phyloP scores from a whole-genome alignment of 2,888 invertebrate species.

The Melinopterus prodromus region DNA sequence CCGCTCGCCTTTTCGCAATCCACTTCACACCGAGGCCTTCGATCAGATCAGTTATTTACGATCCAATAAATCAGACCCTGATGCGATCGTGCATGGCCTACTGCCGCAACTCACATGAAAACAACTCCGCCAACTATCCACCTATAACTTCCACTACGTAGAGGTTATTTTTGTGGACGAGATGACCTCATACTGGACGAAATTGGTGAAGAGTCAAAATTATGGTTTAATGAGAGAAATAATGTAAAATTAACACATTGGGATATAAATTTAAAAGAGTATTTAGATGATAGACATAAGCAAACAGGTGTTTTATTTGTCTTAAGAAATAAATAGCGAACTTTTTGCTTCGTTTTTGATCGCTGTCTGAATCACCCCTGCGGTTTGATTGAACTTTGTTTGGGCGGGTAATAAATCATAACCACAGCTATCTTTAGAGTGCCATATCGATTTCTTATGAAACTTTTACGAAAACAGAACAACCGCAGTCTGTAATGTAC shows the following conservation, averaged over 20 bases:
- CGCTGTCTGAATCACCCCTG: background rate
- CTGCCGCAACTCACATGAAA: background rate
- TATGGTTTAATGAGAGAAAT: no score
- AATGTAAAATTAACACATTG: no score
- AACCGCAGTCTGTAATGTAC: background rate
- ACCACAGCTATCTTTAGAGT: background rate
- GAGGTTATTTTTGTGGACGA: background rate
- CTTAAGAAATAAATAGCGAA: no score
- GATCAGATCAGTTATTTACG: constrained; percentile 4
- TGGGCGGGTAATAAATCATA: background rate
- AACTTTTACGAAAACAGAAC: background rate
- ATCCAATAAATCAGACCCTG: background rate
- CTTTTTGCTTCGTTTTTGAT: background rate
- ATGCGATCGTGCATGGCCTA: background rate
- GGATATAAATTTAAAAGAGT: no score
- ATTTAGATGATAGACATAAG: no score
- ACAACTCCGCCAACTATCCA: background rate
- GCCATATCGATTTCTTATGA: background rate
- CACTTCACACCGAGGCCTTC: background rate
- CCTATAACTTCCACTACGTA: no score
- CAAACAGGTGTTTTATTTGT: no score
- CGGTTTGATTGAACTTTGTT: background rate
- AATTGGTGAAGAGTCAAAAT: no score
- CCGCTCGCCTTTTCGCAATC: background rate
- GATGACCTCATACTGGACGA: background rate